Evolutionary conservation across 1,140 invertebrate species (phyloP).

Genomic region (Andricus grossulariae): DNA sequence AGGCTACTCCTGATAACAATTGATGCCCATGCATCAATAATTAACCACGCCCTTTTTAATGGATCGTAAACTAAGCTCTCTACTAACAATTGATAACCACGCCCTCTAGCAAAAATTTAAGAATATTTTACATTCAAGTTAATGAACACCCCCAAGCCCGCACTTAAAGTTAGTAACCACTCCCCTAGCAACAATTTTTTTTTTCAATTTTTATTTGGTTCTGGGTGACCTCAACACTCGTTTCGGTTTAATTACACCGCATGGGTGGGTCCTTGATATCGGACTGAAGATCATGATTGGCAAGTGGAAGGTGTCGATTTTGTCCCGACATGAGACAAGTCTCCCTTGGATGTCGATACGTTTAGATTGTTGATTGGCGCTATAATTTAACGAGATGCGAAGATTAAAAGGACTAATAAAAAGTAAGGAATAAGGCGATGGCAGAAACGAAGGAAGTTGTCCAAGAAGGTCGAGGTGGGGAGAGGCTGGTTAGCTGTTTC

Average conservation of each 20-base stretch:
- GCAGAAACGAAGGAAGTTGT: constrained; percentile 32
- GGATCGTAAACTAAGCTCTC: no score
- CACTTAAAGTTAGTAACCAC: no score
- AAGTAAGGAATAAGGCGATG: constrained; percentile 53
- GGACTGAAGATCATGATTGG: constrained; percentile 42
- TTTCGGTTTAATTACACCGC: neutral
- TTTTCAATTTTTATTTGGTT: no score
- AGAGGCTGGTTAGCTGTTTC: constrained; percentile 61
- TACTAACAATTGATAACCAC: no score
- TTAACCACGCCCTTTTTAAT: no score
- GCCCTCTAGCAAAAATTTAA: no score
- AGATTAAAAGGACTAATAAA: constrained; percentile 28
- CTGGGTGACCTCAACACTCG: no score
- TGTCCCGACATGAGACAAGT: constrained; percentile 38
- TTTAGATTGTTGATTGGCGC: constrained; percentile 60
- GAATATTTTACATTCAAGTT: no score
- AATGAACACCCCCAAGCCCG: no score
- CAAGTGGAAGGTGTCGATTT: constrained; percentile 39
- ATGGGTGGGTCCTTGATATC: neutral
- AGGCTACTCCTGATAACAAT: no score
- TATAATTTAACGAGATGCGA: constrained; percentile 71
- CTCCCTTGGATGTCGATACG: constrained; percentile 33
- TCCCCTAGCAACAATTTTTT: no score
- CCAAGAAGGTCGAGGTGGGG: constrained; percentile 38
- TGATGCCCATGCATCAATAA: no score